Base-by-base conservation (phyloP, 2,113 vertebrate species). In the Brachypteracias leptosomus region DNA sequence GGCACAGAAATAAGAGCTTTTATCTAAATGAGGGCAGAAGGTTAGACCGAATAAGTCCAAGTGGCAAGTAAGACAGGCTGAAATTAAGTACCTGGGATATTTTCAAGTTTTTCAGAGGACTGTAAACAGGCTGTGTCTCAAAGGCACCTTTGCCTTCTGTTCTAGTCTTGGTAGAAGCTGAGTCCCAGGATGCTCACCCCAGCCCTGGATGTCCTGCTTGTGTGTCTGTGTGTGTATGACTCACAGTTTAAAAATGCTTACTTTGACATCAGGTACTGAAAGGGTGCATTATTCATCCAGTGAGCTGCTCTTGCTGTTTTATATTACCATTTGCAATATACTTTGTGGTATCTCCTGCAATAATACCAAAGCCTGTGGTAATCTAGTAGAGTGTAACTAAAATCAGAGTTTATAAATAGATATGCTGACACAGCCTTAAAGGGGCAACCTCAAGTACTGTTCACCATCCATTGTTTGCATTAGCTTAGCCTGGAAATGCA, bases 381-480 rank as follows among this genome's bases (percentile, higher is more conserved):
- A 89, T 73, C 87, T 95, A 40, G 87, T 85, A 25, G 80, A 87
- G 90, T 90, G 92, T 88, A 78, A 92, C 90, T 96, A 62, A 92
- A 95, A 68, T 93, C 58, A 16, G 90, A 59, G 86, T 95, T 95
- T 90, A 94, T 82, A 88, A 94, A 95, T 96, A 93, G 84, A 97
- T 97, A 85, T 90, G 94, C 96, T 97, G 80, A 95, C 88, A 81
- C 57, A 91, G 68, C 80, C 86, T 97, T 95, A 95, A 96, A 96
- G 86, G 96, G 62, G 46, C 91, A 74, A 65, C 84, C 58, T 92
- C 89, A 66, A 94, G 94, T 91, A 90, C 92, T 95, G 83, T 80
- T 82, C 82, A 85, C 72, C 83, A 46, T 46, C 91, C 47, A 42
- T 77, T 89, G 83, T 94, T 93, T 96, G 88, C 51, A 28, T 94